Conservation (phyloP, 2,113 vertebrate genomes). For the Epinephelus moara region DNA sequence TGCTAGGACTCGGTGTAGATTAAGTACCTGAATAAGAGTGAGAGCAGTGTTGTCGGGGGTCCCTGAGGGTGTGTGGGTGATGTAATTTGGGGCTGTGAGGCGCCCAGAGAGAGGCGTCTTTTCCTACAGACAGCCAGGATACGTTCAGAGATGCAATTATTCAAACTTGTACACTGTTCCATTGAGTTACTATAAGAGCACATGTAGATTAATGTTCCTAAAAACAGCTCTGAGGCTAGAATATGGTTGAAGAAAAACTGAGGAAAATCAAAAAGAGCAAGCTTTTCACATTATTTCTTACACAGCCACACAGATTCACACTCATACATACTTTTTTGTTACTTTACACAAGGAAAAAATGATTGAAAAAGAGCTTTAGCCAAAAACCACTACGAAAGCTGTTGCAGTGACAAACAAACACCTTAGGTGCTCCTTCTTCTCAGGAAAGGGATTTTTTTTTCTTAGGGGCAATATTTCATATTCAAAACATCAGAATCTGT, state of each 20-base stretch:
- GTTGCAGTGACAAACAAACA: conserved; percentile 75
- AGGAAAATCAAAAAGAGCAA: conserved; percentile 57
- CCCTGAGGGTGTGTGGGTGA: conserved; percentile 92
- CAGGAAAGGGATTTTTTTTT: conserved; percentile 52
- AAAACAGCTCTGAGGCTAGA: conserved; percentile 52
- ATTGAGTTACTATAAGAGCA: conserved; percentile 42
- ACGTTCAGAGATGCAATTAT: conserved; percentile 39
- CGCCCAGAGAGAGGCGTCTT: conserved; percentile 28
- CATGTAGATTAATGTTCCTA: conserved; percentile 42
- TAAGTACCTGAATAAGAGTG: conserved; percentile 97
- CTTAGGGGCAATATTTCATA: conserved; percentile 64
- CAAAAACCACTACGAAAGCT: conserved; percentile 77
- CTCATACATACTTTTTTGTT: conserved; percentile 55
- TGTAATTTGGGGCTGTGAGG: conserved; percentile 59
- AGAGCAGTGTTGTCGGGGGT: conserved; percentile 93
- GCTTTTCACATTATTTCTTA: conserved; percentile 56
- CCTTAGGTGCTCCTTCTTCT: conserved; percentile 66
- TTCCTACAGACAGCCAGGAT: conserved; percentile 41
- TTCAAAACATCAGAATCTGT: conserved; percentile 72
- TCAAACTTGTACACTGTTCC: conserved; percentile 42
- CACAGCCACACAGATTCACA: conserved; percentile 65
- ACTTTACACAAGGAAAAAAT: conserved; percentile 73
- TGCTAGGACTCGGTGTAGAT: conserved; percentile 93
- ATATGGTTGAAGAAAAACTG: conserved; percentile 31
- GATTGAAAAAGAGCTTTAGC: conserved; percentile 77